Percentiles rank a stretch among this genome's conserved stretches.
Conservation (phyloP, 2,113 vertebrate species). For the Psittacula cyanocephala region DNA sequence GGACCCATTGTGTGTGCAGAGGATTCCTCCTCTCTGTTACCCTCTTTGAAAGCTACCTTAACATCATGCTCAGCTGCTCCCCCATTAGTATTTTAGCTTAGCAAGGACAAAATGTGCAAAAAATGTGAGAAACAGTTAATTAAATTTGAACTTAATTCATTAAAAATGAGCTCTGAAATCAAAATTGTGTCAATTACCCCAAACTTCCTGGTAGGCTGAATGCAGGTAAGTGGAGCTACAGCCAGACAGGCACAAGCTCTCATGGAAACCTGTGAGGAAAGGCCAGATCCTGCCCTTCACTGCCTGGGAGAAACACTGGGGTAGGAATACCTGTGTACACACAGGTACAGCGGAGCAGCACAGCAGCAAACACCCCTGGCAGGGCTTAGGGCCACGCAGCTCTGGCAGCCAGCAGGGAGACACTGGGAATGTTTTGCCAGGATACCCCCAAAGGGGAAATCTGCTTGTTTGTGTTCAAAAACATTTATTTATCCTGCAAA, state of each 20-base stretch:
- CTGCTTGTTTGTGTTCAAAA: background rate
- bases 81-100: background rate
- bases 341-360: background rate
- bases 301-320: background rate
- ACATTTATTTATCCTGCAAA: background rate
- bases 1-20: rapidly evolving
- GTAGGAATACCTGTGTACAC: background rate
- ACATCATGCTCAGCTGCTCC: background rate
- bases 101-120: background rate
- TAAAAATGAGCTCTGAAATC: background rate
- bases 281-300: background rate
- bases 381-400: too few species aligned
- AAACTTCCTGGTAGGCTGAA: background rate
- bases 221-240: background rate
- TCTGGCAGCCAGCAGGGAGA: background rate
- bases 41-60: background rate
- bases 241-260: background rate
- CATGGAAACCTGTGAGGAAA: background rate
- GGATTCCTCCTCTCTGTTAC: background rate
- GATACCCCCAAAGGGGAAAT: background rate
- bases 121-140: background rate
- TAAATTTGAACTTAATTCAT: background rate
- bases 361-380: background rate
- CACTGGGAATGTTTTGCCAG: background rate
- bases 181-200: background rate